Evolutionary conservation across 2,113 vertebrate species (phyloP).

Genomic region (Neoarius graeffei): DNA sequence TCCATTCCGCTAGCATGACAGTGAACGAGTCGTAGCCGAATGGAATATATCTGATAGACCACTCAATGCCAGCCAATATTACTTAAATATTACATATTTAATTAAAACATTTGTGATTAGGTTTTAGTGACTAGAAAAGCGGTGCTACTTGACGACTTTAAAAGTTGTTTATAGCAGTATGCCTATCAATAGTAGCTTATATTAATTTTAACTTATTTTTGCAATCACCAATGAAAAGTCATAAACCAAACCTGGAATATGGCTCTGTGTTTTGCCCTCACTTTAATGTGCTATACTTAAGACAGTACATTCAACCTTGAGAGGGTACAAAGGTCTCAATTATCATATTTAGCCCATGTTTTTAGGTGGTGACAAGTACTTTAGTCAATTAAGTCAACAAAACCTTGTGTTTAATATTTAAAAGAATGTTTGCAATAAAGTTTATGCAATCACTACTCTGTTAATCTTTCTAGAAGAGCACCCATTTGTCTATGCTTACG

Average conservation of each 20-base stretch:
- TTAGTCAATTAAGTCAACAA: slow-evolving; percentile 28
- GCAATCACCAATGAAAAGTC: neutral
- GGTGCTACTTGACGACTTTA: neutral
- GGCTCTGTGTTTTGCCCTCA: neutral
- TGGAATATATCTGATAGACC: too few relatives aligned
- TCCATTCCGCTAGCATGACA: too few relatives aligned
- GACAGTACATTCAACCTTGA: neutral
- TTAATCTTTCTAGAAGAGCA: slow-evolving; percentile 24
- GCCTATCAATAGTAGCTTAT: neutral
- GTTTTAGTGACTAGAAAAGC: neutral
- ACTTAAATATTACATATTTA: neutral
- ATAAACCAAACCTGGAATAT: neutral
- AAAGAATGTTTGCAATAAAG: slow-evolving; percentile 11
- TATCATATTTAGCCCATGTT: neutral
- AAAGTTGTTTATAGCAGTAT: neutral
- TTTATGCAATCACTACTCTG: neutral
- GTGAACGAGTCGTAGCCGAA: too few relatives aligned
- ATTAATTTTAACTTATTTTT: neutral
- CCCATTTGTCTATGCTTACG: neutral
- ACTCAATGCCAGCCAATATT: too few relatives aligned
- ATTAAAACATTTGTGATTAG: neutral
- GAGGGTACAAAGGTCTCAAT: neutral
- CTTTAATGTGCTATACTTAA: neutral
- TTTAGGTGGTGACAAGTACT: neutral
- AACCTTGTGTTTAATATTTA: slow-evolving; percentile 28